Evolutionary conservation across 2,888 invertebrate genomes (phyloP), one percentile per base, ranked within the genome.

Genomic region (Drosophila diplacantha): DNA sequence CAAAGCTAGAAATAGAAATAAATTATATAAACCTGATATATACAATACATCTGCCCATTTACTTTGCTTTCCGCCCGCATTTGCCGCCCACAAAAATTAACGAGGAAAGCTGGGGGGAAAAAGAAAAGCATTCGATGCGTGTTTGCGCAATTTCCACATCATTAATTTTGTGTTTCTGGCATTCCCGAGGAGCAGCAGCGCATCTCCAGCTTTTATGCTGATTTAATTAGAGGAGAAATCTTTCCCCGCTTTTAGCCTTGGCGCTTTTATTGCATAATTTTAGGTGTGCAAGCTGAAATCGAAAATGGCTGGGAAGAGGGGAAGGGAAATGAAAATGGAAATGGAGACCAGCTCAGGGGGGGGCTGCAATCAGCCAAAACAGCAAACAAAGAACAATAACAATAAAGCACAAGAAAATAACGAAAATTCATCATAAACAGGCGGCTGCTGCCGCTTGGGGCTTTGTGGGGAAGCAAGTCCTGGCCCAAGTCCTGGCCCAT

Each of bases 151-250:
- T 81, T 84, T 84, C 81, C 81, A 77, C 75, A 75, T 71, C 83
- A 84, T 84, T 84, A 84, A 84, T 64, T 81, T 81, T 75, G 55
- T 52, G 62, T 61, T 58, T 59, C 43, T 39, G 38, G 52, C 67
- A 67, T 71, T 57, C 60, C 52, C 52, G 22, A 50, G 43, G 32
- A 44, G 46, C 53, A 38, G 35, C 26, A 44, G 43, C 51, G 43
- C 64, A 62, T 57, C 51, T 39, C 37, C 54, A 35, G 38, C 32
- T 74, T 75, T 79, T 73, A 82, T 84, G 75, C 72, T 74, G 79
- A 83, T 84, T 84, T 83, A 84, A 83, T 83, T 83, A 83, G 79
- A 74, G 75, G 72, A 62, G 67, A 63, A 69, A 75, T 54, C 53
- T 37, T 37, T 49, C 16, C 16, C 26, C 29, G 2, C 34, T 22